Evolutionary conservation across 1,140 invertebrate genomes (phyloP), one percentile per base, ranked within the genome.

Genomic region (Zaprionus inermis): DNA sequence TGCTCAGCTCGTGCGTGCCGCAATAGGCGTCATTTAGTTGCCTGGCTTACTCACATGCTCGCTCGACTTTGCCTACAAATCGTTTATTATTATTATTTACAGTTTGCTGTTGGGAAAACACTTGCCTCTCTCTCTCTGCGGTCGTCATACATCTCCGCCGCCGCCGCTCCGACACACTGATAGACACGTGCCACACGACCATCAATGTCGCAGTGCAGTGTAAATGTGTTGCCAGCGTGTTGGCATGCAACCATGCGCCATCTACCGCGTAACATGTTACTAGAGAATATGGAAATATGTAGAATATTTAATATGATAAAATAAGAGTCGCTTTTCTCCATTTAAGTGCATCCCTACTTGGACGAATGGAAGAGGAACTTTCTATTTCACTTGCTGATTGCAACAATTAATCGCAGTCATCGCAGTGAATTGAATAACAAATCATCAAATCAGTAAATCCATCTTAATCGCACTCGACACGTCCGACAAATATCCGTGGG

Each of bases 71-170:
- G 58, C 71, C 71, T 64, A 76, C 71, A 86, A 86, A 82, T 78
- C 76, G 83, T 85, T 82, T 79, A 88, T 85, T 85, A 88, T 85
- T 78, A 52, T 22, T 51, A 72, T 86, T 78, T 78, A 81, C 76
- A 78, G 58, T 88, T 68, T 86, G 76, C 66, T 76, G 70, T n/a
- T n/a, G 44, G 14, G 67, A 54, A 82, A 79, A 85, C 63, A 76
- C 81, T 78, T 81, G 70, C 72, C 61, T 67, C 65, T 56, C 58
- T 32, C 38, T 9, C 16, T 14, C n/a, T n/a, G n/a, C n/a, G n/a
- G n/a, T n/a, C n/a, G n/a, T n/a, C n/a, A n/a, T n/a, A n/a, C n/a
- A n/a, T n/a, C n/a, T n/a, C n/a, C n/a, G n/a, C n/a, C n/a, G n/a
- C n/a, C n/a, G n/a, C n/a, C 24, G n/a, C n/a, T 7, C 9, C 7